Evolutionary conservation across 2,113 vertebrate species (phyloP).

Genomic region (Microtus richardsoni): DNA sequence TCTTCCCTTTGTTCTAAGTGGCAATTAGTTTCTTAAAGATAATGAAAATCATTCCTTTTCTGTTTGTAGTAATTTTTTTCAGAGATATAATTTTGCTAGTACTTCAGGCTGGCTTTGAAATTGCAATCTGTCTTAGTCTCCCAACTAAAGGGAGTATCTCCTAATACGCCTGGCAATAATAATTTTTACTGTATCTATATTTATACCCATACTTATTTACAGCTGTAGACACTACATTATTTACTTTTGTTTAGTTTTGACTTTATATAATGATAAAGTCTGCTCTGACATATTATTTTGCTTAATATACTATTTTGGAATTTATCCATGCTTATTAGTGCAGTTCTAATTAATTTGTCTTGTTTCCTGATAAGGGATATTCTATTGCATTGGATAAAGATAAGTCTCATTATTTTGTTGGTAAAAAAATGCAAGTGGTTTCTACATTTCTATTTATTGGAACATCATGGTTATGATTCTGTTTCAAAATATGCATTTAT

Average conservation of each 20-base stretch:
- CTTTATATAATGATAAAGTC: not conserved
- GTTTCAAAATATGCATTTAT: not conserved
- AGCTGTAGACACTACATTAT: not conserved
- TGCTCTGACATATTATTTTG: not conserved
- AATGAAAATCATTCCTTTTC: not conserved
- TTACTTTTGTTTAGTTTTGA: constrained; percentile 3
- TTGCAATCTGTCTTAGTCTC: not conserved
- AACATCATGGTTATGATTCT: not conserved
- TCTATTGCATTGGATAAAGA: not conserved
- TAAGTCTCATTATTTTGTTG: not conserved
- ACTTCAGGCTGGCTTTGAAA: not conserved
- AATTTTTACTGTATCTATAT: not conserved
- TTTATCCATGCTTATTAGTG: not conserved
- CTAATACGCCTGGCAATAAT: not conserved
- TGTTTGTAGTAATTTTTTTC: not conserved
- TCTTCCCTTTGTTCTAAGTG: not conserved
- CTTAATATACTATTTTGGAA: not conserved
- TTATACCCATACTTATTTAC: not conserved
- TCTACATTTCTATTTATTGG: not conserved
- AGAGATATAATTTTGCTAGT: not conserved
- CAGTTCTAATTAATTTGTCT: not conserved
- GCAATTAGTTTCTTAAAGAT: not conserved
- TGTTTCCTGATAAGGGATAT: constrained; percentile 9
- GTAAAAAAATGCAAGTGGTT: not conserved
- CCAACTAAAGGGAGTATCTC: not conserved